Percentiles rank a stretch among this genome's conserved stretches.
phyloP scores from a whole-genome alignment of 2,888 invertebrate species.

The Barypeithes pellucidus region DNA sequence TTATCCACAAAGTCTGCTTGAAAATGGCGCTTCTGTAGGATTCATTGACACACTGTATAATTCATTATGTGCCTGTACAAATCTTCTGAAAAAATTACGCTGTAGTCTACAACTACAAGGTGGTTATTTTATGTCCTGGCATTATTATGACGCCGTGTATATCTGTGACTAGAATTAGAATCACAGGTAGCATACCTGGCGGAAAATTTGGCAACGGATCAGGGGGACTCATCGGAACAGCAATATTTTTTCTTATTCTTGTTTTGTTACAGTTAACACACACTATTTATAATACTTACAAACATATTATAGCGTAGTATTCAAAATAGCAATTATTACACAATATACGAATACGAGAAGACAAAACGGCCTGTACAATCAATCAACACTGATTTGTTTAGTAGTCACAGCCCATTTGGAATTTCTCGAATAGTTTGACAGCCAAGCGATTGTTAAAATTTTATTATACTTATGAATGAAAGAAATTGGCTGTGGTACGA shows the following conservation, averaged over 20 bases:
- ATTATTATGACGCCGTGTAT: too few relatives aligned
- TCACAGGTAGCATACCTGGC: constrained; percentile 66
- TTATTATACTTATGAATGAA: not conserved
- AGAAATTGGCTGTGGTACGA: too few relatives aligned
- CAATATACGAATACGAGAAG: constrained; percentile 71
- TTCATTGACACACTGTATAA: too few relatives aligned
- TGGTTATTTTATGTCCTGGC: too few relatives aligned
- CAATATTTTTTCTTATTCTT: constrained; percentile 34
- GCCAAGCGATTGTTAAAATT: constrained; percentile 32
- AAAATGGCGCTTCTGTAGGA: too few relatives aligned
- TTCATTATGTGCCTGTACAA: too few relatives aligned
- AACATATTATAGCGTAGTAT: constrained; percentile 67
- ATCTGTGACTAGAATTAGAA: constrained; percentile 67
- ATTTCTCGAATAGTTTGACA: constrained; percentile 72
- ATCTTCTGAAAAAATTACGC: too few relatives aligned
- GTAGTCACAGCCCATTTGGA: constrained; percentile 89
- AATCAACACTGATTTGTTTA: constrained; percentile 78
- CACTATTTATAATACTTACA: constrained; percentile 61
- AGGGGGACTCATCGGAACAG: constrained; percentile 54
- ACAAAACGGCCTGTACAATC: constrained; percentile 82
- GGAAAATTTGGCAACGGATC: constrained; percentile 65
- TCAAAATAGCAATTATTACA: constrained; percentile 68
- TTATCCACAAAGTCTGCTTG: too few relatives aligned
- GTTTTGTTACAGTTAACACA: constrained; percentile 62
- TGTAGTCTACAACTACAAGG: too few relatives aligned